A percentile compares a stretch with the other conserved stretches of the same genome.
Conservation (phyloP, 2,888 invertebrate species). For the Acronicta aceris region DNA sequence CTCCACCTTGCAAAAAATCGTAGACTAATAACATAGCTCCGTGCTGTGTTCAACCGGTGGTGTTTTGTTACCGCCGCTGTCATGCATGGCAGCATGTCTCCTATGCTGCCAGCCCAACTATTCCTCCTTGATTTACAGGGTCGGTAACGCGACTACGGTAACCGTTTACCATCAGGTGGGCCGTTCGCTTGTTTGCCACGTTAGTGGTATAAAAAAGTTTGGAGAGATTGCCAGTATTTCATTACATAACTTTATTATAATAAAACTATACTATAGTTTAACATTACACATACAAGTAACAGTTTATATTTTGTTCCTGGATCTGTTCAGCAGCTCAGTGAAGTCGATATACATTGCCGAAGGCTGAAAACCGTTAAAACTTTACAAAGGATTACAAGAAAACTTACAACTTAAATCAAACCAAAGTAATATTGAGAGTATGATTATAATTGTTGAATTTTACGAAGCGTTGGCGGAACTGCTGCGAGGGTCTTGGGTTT, state of each 20-base stretch:
- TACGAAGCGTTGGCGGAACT: background rate
- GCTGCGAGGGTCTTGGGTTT: too few species aligned
- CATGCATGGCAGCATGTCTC: too few species aligned
- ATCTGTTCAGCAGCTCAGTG: slow-evolving; percentile 41
- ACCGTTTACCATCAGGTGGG: too few species aligned
- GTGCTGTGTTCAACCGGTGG: too few species aligned
- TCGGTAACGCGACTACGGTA: too few species aligned
- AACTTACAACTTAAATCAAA: background rate
- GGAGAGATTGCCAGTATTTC: background rate
- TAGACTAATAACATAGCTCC: too few species aligned
- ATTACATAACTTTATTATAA: slow-evolving; percentile 25
- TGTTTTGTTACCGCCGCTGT: too few species aligned
- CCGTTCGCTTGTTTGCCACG: too few species aligned
- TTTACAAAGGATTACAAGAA: slow-evolving; percentile 1
- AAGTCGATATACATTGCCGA: slow-evolving; percentile 58
- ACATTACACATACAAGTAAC: background rate
- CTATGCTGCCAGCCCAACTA: too few species aligned
- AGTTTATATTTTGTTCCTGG: slow-evolving; percentile 11
- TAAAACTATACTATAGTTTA: background rate
- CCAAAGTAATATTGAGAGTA: background rate
- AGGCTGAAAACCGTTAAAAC: slow-evolving; percentile 56
- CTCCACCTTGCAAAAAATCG: too few species aligned
- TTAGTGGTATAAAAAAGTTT: too few species aligned
- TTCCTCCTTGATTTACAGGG: too few species aligned
- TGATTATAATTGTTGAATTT: background rate